Base-by-base conservation (phyloP, 2,888 invertebrate species). In the Bombyx huttoni region DNA sequence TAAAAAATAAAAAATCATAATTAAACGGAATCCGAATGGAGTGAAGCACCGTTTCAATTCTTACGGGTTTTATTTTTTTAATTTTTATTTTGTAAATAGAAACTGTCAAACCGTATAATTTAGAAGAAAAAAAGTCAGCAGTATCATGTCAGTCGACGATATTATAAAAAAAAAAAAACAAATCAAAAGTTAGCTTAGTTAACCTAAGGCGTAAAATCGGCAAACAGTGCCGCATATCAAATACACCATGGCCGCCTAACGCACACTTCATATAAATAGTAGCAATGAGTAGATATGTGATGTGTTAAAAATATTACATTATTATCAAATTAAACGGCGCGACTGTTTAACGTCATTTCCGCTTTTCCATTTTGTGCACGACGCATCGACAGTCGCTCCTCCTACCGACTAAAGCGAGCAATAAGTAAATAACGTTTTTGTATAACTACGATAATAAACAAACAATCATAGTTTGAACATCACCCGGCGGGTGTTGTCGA, bases 221-320 rank as follows among this genome's bases (percentile, higher is more conserved):
- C 50, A 55, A 53, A 50, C 12, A 40, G 9, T 12, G 40, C 40
- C 40, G 5, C 5, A 24, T 24, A 24, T 24, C 40, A 65, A 60
- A 52, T 58, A 62, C 63, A 62, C 64, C 61, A 70, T 86, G 85
- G 84, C 85, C 86, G 77, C 78, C 75, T 74, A 78, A 78, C 81
- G 77, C 80, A 74, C 76, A 70, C 78, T 84, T 81, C 70, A 80
- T 24, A 24, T 10, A 79, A 78, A 72, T 66, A 73, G 70, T 73
- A 71, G 81, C 82, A 84, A 79, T 78, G 80, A 82, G 76, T 82
- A 83, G 80, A 76, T 87, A 87, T 87, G 87, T 87, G 82, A 82
- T 79, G 81, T 81, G 71, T 83, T 81, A 81, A 78, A 70, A 73
- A 24, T 24, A 24, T 24, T 77, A 74, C 70, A 70, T 60, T 35